Percentiles rank a stretch among this genome's conserved stretches.
phyloP scores from a whole-genome alignment of 2,888 invertebrate species.

The Euphydryas editha region DNA sequence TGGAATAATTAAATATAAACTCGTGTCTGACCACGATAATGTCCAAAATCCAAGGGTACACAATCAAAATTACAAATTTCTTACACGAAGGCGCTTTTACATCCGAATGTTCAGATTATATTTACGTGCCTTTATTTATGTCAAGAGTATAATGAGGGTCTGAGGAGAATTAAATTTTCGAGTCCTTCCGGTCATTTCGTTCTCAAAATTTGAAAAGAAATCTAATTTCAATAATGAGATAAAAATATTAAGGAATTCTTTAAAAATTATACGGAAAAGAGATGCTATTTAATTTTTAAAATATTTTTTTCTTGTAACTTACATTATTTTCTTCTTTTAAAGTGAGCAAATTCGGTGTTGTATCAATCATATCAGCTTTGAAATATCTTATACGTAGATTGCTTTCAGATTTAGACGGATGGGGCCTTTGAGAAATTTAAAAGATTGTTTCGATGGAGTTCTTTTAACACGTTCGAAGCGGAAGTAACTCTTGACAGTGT shows the following conservation, averaged over 20 bases:
- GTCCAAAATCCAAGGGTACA: not conserved
- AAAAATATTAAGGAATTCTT: not conserved
- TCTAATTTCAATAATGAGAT: not conserved
- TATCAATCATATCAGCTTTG: not conserved
- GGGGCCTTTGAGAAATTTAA: conserved; percentile 8
- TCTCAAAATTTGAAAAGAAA: not conserved
- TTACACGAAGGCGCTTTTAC: not conserved
- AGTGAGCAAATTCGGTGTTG: not conserved
- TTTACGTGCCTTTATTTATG: conserved; percentile 7
- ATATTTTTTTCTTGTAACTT: too few species aligned
- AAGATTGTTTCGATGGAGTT: not conserved
- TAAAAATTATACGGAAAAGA: too few species aligned
- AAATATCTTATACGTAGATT: conserved; percentile 18
- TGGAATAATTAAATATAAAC: conserved; percentile 5
- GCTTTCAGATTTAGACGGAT: conserved; percentile 11
- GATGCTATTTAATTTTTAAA: too few species aligned
- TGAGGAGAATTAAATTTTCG: conserved; percentile 2
- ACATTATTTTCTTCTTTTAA: not conserved
- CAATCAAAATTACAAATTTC: conserved; percentile 1
- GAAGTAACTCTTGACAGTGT: conserved; percentile 6
- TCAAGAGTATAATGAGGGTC: conserved; percentile 10
- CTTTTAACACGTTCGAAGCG: conserved; percentile 16
- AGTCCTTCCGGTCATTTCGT: not conserved
- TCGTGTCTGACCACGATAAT: not conserved
- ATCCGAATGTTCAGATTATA: conserved; percentile 4